Evolutionary conservation across 64 coral and sea anemone genomes (phyloP).

Genomic region (Catalaphyllia jardinei): DNA sequence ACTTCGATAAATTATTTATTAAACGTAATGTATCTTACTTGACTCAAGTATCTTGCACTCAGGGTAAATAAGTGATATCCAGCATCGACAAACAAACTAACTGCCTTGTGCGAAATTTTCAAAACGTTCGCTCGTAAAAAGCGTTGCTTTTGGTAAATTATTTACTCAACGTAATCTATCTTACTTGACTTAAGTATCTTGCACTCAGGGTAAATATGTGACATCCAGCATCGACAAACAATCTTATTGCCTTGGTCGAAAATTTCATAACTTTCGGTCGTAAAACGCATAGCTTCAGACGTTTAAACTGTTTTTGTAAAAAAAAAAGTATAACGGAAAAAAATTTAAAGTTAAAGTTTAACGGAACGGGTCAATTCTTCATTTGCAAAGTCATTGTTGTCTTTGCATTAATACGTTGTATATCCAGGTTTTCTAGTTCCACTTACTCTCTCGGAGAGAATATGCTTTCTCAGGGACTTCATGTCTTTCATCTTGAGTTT

Average conservation of each 20-base stretch:
- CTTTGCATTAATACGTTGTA: neutral
- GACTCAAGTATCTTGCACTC: neutral
- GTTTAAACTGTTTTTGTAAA: no score
- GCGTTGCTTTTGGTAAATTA: neutral
- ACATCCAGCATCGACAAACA: neutral
- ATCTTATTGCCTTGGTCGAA: neutral
- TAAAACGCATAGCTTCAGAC: neutral
- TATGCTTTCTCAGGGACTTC: constrained; percentile 67
- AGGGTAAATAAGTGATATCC: no score
- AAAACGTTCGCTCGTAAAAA: neutral
- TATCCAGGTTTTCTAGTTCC: constrained; percentile 7
- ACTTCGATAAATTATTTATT: constrained; percentile 5
- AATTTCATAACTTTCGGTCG: neutral
- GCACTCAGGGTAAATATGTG: neutral
- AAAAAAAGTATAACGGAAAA: no score
- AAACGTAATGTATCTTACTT: constrained; percentile 1
- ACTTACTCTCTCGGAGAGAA: constrained; percentile 50
- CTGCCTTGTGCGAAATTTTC: neutral
- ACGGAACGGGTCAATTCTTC: no score
- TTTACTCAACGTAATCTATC: neutral
- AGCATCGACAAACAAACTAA: neutral
- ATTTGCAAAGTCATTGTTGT: no score
- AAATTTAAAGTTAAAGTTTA: no score
- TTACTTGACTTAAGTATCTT: neutral
- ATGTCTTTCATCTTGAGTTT: constrained; percentile 89